A percentile compares a stretch with the other conserved stretches of the same genome.
These are phyloP conservation scores for Atethmia centrago DNA, from an alignment of 2,888 invertebrate genomes.

Conservation along the genomic window DNA sequence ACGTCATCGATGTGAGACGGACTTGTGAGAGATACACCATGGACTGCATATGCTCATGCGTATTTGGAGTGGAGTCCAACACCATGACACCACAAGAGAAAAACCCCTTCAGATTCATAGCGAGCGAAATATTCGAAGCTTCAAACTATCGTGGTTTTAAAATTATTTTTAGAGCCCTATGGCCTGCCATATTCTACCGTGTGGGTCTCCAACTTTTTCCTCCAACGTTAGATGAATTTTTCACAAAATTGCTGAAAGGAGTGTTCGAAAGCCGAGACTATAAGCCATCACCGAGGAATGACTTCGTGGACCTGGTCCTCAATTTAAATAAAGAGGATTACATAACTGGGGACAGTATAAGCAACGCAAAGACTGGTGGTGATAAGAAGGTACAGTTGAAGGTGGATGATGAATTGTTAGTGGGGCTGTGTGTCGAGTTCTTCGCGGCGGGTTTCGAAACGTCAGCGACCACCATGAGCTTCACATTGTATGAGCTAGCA, in stretches of 20 bases:
- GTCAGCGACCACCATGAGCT: slow-evolving; percentile 71
- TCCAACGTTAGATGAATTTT: slow-evolving; percentile 66
- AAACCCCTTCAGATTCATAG: slow-evolving; percentile 71
- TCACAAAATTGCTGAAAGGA: slow-evolving; percentile 63
- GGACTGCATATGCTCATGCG: slow-evolving; percentile 72
- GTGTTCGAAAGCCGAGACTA: slow-evolving; percentile 70
- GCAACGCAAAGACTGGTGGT: slow-evolving; percentile 61
- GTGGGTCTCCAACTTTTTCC: slow-evolving; percentile 69
- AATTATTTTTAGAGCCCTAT: slow-evolving; percentile 64
- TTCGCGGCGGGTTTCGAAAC: slow-evolving; percentile 81
- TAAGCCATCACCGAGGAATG: slow-evolving; percentile 69
- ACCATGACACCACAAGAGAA: slow-evolving; percentile 44
- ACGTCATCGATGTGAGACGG: slow-evolving; percentile 62
- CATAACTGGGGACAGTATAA: slow-evolving; percentile 71
- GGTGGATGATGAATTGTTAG: slow-evolving; percentile 82
- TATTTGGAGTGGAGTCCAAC: slow-evolving; percentile 64
- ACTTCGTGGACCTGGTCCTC: slow-evolving; percentile 77
- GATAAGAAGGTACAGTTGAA: slow-evolving; percentile 65
- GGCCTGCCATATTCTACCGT: slow-evolving; percentile 74
- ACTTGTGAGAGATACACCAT: slow-evolving; percentile 72
- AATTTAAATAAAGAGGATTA: slow-evolving; percentile 68
- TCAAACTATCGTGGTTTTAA: slow-evolving; percentile 66
- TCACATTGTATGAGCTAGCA: slow-evolving; percentile 75
- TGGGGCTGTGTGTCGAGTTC: slow-evolving; percentile 88
- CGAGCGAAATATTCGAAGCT: slow-evolving; percentile 65